Evolutionary conservation across 2,888 invertebrate genomes (phyloP), one percentile per base, ranked within the genome.

Genomic region (Pediacus dermestoides): DNA sequence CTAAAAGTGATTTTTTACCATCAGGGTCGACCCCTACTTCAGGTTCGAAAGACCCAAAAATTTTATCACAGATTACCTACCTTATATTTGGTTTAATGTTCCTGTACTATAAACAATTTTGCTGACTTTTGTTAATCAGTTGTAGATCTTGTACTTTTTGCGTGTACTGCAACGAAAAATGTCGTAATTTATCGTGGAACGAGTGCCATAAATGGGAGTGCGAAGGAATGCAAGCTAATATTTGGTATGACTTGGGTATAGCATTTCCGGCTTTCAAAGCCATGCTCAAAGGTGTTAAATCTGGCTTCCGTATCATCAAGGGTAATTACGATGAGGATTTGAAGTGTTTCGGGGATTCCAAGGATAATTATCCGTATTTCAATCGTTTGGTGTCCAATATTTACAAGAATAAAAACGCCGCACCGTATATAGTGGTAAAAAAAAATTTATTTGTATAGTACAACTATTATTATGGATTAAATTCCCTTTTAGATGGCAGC

Each of bases 251-350:
- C 33, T 77, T 88, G 23, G 89, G 90, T 16, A 82, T 90, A 42
- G 84, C 81, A 1, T 87, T 88, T 66, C 75, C 88, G 39, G 88
- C 85, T n/a, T 70, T 87, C 59, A 76, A 76, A 63, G 78, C 82
- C 1, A 68, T 88, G 13, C 61, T 89, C 4, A 73, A 77, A 59
- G 68, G 66, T 4, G 52, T 61, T 2, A 37, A 47, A 34, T 55
- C 57, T 2, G 60, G 60, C 2, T 73, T 75, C 50, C 48, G 52
- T 1, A 60, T 62, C 16, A 71, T 74, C 44, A 50, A 67, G 6
- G 49, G 54, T 4, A 61, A 68, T 1, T 70, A 71, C 45, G 60
- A 65, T 34, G 56, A 71, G 1, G 54, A 69, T 4, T 64, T 73
- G 48, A 71, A 72, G 58, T 56, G 66, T 16, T 69, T 66, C 12